Conservation (phyloP, 2,797 vertebrate genomes). For the Brachyrhaphis roseni region DNA sequence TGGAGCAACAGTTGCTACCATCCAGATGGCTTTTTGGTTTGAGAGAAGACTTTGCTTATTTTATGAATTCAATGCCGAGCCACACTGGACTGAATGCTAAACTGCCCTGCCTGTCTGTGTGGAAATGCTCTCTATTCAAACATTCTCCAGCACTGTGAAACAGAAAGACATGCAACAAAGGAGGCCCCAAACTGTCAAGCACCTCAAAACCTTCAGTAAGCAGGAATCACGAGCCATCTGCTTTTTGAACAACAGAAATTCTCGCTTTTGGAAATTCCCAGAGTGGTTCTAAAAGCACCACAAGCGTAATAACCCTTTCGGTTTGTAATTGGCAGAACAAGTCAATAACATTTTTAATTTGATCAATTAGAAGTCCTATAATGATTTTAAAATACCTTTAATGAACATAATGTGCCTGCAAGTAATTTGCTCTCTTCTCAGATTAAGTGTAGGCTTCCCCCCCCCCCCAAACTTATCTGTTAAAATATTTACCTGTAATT, state of each 20-base stretch:
- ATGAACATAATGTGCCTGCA: not conserved
- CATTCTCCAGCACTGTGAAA: not conserved
- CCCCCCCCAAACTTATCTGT: not conserved
- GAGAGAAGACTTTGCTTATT: not conserved
- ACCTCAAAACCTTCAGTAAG: slow-evolving; percentile 6
- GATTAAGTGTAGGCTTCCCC: not conserved
- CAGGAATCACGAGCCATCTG: not conserved
- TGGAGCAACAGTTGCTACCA: not conserved
- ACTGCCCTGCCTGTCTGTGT: not conserved
- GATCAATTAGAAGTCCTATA: not conserved
- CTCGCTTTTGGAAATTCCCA: not conserved
- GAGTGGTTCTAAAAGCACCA: not conserved
- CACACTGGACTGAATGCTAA: slow-evolving; percentile 2
- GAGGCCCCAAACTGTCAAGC: slow-evolving; percentile 5
- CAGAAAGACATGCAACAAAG: not conserved
- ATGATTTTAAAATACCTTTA: not conserved
- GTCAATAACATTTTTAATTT: not conserved
- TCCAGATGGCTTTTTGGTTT: not conserved
- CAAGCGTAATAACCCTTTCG: not conserved
- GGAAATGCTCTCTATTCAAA: not conserved
- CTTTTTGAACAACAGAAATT: not conserved
- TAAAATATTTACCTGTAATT: not conserved
- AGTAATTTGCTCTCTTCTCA: not conserved
- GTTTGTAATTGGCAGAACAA: not conserved
- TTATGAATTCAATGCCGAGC: not conserved